A percentile compares a stretch with the other conserved stretches of the same genome.
Evolutionary conservation across 1,140 invertebrate species (phyloP).

Genomic region (Pachypeltis micranthus): DNA sequence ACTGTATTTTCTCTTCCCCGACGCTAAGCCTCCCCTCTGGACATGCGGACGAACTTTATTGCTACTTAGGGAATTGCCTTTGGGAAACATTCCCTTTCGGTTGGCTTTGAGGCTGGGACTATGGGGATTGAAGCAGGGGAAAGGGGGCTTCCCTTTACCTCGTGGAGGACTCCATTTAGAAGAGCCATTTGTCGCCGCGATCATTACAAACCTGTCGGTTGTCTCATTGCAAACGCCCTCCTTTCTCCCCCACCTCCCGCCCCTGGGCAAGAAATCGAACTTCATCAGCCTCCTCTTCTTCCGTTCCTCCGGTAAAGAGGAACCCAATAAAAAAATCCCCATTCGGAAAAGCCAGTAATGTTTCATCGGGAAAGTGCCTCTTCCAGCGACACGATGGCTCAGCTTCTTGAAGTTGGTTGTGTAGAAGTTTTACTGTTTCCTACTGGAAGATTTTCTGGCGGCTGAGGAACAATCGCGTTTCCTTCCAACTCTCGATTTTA

Average conservation of each 20-base stretch:
- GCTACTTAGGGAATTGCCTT: slow-evolving; percentile 16
- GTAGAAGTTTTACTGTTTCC: neutral
- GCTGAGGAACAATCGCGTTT: no score
- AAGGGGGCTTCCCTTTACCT: neutral
- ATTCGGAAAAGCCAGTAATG: neutral
- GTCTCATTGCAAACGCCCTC: neutral
- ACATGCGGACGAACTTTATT: slow-evolving; percentile 9
- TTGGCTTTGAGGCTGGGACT: no score
- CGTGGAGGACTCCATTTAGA: slow-evolving; percentile 14
- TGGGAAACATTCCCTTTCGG: neutral
- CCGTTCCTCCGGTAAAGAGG: neutral
- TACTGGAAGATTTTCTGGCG: no score
- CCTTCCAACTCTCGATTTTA: no score
- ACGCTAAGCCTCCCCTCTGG: neutral
- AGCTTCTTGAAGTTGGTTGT: neutral
- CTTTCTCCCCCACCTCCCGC: neutral
- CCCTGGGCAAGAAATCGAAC: neutral
- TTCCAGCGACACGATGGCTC: neutral
- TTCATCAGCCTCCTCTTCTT: neutral
- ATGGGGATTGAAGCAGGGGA: no score
- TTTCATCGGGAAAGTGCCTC: slow-evolving; percentile 6
- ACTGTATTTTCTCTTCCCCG: no score
- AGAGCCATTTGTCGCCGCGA: slow-evolving; percentile 8
- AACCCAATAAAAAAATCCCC: neutral
- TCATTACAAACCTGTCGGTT: slow-evolving; percentile 11